Conservation (phyloP, 2,888 invertebrate genomes). For the Actias luna region DNA sequence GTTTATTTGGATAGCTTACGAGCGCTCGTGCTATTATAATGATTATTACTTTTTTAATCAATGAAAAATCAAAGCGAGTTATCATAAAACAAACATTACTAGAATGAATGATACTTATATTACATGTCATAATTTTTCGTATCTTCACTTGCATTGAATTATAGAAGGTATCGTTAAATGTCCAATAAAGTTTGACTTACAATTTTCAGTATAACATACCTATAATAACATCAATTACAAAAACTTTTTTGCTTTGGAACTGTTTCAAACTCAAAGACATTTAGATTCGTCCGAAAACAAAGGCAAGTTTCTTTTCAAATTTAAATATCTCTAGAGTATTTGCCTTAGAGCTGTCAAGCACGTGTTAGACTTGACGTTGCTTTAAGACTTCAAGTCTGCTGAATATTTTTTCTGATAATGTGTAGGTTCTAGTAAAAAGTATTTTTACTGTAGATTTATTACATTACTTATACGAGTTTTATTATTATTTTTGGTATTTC, state of each 20-base stretch:
- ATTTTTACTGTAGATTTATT: slow-evolving; percentile 14
- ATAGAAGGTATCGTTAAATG: background rate
- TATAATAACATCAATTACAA: slow-evolving; percentile 22
- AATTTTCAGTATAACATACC: background rate
- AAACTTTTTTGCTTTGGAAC: slow-evolving; percentile 46
- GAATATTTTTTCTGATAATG: slow-evolving; percentile 35
- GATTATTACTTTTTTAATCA: no score
- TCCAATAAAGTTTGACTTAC: background rate
- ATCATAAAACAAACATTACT: no score
- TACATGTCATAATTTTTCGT: no score
- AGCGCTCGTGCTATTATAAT: no score
- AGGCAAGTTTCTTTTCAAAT: slow-evolving; percentile 57
- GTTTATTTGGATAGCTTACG: no score
- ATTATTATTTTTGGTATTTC: background rate
- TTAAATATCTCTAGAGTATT: slow-evolving; percentile 68
- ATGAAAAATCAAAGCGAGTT: no score
- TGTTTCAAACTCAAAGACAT: slow-evolving; percentile 33
- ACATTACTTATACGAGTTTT: background rate
- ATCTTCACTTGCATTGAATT: no score
- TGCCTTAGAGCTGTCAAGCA: slow-evolving; percentile 43
- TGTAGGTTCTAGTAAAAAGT: slow-evolving; percentile 29
- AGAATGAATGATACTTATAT: no score
- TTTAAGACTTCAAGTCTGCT: slow-evolving; percentile 30
- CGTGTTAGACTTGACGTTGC: slow-evolving; percentile 43
- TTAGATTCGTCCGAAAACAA: slow-evolving; percentile 50